Percentiles rank a stretch among this genome's conserved stretches.
phyloP scores from a whole-genome alignment of 2,113 vertebrate species.

The Oceanites oceanicus region DNA sequence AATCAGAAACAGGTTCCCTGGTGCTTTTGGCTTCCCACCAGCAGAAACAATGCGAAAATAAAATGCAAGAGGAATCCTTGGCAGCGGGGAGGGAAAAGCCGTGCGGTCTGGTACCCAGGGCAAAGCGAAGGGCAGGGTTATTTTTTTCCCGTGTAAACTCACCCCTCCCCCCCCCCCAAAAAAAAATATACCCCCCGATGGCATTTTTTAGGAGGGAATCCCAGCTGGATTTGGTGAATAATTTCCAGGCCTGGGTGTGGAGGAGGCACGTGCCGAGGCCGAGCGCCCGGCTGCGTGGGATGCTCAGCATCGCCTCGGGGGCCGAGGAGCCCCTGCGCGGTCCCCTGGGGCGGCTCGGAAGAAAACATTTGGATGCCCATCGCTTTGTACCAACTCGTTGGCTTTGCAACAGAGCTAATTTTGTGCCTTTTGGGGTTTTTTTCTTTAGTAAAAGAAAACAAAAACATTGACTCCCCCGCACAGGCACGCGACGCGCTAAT shows the following conservation, averaged over 20 bases:
- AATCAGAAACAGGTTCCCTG: neutral
- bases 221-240: neutral
- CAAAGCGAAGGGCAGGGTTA: neutral
- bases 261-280: neutral
- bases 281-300: neutral
- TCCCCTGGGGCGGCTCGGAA: neutral
- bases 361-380: neutral
- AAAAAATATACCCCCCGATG: fast-evolving
- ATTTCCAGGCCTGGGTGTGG: neutral
- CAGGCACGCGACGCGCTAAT: fast-evolving
- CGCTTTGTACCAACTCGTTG: neutral
- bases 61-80: neutral
- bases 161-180: no score
- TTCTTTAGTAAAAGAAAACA: neutral
- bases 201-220: neutral
- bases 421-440: neutral
- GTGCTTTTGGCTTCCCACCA: neutral
- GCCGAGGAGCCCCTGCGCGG: fast-evolving
- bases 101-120: neutral
- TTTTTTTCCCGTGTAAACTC: neutral
- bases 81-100: neutral
- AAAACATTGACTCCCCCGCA: neutral
- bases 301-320: neutral
- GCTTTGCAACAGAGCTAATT: neutral
- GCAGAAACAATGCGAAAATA: neutral